phyloP scores from a whole-genome alignment of 2,888 invertebrate genomes.

The Cabera pusaria region DNA sequence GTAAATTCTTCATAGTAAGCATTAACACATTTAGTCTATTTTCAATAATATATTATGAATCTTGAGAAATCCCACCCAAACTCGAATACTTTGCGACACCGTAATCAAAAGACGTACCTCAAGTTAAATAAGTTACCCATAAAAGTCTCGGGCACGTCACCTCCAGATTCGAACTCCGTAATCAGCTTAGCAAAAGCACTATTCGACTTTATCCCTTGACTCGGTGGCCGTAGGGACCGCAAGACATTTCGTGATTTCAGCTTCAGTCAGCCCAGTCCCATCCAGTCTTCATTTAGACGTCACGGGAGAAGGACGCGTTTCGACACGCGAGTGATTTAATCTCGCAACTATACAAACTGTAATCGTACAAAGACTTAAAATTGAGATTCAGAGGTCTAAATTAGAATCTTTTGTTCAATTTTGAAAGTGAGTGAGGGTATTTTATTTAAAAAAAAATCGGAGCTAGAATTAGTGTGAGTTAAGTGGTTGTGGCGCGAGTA shows the following conservation, averaged over 20 bases:
- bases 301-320: slow-evolving; percentile 49
- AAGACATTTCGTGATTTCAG: slow-evolving; percentile 41
- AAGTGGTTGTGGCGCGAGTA: slow-evolving; percentile 44
- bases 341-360: slow-evolving; percentile 44
- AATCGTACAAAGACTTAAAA: slow-evolving; percentile 20
- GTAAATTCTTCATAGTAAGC: too few species aligned
- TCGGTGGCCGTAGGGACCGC: slow-evolving; percentile 39
- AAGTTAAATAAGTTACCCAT: slow-evolving; percentile 3
- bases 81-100: too few species aligned
- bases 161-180: slow-evolving; percentile 46
- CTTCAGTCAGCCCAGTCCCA: slow-evolving; percentile 42
- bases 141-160: slow-evolving; percentile 9
- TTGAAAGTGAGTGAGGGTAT: slow-evolving; percentile 8
- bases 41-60: too few species aligned
- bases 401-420: slow-evolving; percentile 1
- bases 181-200: slow-evolving; percentile 63
- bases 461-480: slow-evolving; percentile 45
- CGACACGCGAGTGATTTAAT: slow-evolving; percentile 31
- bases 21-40: too few species aligned
- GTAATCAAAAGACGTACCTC: not conserved
- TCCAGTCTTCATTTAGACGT: slow-evolving; percentile 58
- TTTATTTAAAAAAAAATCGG: slow-evolving; percentile 24
- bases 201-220: slow-evolving; percentile 53
- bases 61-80: too few species aligned
- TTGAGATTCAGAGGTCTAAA: not conserved